phyloP scores from a whole-genome alignment of 2,797 vertebrate species.

The Chromis chromis region DNA sequence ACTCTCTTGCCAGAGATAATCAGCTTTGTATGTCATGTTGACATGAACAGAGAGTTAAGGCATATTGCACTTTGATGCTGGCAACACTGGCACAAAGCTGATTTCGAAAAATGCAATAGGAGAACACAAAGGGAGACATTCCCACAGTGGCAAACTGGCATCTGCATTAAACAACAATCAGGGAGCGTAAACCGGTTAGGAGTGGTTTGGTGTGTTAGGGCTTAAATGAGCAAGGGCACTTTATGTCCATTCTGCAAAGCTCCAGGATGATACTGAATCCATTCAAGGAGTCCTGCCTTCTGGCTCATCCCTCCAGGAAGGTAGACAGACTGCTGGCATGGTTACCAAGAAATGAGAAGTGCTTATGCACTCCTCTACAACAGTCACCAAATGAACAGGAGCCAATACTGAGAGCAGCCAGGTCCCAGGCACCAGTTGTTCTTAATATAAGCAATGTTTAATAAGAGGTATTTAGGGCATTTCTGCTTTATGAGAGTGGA shows the following conservation, averaged over 20 bases:
- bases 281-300: constrained; percentile 29
- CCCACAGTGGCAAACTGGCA: constrained; percentile 61
- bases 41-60: constrained; percentile 74
- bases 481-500: constrained; percentile 15
- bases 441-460: constrained; percentile 18
- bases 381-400: constrained; percentile 61
- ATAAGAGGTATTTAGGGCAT: constrained; percentile 24
- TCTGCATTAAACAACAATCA: constrained; percentile 69
- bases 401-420: constrained; percentile 44
- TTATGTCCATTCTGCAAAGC: constrained; percentile 44
- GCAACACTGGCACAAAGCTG: constrained; percentile 73
- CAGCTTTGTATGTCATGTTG: constrained; percentile 81
- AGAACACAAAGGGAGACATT: constrained; percentile 70
- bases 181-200: constrained; percentile 51
- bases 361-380: constrained; percentile 53
- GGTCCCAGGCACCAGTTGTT: constrained; percentile 14
- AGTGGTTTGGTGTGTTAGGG: constrained; percentile 42
- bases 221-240: constrained; percentile 34
- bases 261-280: constrained; percentile 27
- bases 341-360: constrained; percentile 38
- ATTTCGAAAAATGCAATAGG: constrained; percentile 67
- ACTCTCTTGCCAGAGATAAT: constrained; percentile 80
- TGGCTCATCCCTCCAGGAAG: constrained; percentile 23
- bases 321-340: constrained; percentile 51
- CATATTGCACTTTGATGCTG: constrained; percentile 77